phyloP scores from a whole-genome alignment of 2,113 vertebrate species.

The Otis tarda region DNA sequence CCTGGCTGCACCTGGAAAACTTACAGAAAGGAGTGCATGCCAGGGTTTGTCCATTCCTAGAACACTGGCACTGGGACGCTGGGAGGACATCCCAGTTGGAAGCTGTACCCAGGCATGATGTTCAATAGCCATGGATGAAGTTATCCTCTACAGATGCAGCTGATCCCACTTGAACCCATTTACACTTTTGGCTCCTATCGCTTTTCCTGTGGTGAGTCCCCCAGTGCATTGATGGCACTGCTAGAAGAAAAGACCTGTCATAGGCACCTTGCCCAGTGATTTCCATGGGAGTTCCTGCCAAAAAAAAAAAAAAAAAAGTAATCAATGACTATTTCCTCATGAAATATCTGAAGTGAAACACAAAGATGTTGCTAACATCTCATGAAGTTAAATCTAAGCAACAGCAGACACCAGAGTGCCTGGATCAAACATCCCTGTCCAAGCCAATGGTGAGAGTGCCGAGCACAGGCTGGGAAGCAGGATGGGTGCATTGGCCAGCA shows the following conservation, averaged over 20 bases:
- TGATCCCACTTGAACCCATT: background rate
- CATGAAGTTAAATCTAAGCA: background rate
- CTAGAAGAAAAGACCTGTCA: background rate
- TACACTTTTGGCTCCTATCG: background rate
- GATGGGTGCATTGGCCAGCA: background rate
- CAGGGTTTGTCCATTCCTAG: background rate
- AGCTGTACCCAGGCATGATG: background rate
- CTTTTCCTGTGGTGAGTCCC: background rate
- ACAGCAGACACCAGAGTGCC: background rate
- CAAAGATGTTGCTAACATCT: background rate
- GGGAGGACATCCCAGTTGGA: background rate
- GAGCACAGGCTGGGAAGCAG: background rate
- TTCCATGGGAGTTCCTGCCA: background rate
- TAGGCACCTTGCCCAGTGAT: background rate
- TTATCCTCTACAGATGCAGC: background rate
- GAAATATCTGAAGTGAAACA: background rate
- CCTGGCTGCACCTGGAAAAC: background rate
- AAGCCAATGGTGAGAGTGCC: background rate
- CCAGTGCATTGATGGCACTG: background rate
- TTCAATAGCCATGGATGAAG: background rate
- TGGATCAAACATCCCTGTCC: background rate
- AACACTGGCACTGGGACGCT: no score
- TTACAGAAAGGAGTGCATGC: background rate
- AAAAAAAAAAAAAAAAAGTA: background rate
- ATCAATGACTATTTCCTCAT: background rate